A percentile compares a stretch with the other conserved stretches of the same genome.
Evolutionary conservation across 64 coral and sea anemone species (phyloP).

Genomic region (Dendronephthya gigantea): DNA sequence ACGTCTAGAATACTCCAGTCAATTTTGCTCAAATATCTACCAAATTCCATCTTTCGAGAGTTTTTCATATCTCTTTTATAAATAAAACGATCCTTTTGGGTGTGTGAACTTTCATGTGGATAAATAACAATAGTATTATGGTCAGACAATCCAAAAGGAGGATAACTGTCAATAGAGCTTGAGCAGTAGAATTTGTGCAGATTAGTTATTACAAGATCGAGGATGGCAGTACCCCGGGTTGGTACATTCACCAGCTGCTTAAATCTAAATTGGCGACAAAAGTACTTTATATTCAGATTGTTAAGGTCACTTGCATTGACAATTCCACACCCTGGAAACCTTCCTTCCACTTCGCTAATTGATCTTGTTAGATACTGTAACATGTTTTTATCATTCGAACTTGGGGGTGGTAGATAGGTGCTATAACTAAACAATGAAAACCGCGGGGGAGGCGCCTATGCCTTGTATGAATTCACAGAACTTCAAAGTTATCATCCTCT

Average conservation of each 20-base stretch:
- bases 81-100: neutral
- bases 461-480: no score
- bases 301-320: neutral
- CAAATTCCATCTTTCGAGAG: neutral
- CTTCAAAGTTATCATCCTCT: no score
- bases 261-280: neutral
- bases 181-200: neutral
- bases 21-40: neutral
- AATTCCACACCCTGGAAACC: neutral
- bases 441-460: neutral
- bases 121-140: neutral
- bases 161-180: neutral
- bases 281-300: neutral
- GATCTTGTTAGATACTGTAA: no score
- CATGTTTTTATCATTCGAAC: neutral
- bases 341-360: neutral
- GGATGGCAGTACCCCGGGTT: neutral
- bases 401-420: neutral
- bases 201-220: neutral
- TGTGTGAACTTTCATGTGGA: neutral
- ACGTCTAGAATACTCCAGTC: neutral
- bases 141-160: neutral
- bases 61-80: neutral
- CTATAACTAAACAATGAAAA: neutral
- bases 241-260: neutral